Base-by-base conservation (phyloP, 2,113 vertebrate genomes). In the Rhinichthys klamathensis region DNA sequence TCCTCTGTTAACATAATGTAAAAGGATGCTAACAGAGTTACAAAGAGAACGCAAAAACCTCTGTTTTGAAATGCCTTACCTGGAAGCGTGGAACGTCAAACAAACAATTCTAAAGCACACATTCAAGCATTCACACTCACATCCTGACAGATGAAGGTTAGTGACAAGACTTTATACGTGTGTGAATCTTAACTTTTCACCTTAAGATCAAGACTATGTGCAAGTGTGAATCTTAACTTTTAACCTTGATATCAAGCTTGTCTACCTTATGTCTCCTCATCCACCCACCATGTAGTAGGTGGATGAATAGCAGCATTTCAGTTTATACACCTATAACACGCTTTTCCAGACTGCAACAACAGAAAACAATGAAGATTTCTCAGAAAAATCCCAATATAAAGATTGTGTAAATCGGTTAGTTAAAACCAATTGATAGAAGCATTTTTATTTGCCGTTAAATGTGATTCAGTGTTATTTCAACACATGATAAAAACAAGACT, bases 231-330 rank as follows among this genome's bases (percentile, higher is more conserved):
- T 83, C 81, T 72, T 83, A 73, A 72, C 65, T 72, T 72, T 72
- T 58, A 83, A 73, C 81, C 30, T 83, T 72, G 8, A 83, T 25
- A 72, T 56, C 51, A 38, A 58, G 67, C 81, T 56, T 8, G 27
- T 82, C 44, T 69, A 67, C 2, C 61, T 23, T 46, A 41, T 18
- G 41, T 81, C 38, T 80, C 35, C 35, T 65, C 60, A 25, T 38
- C 60, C 78, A 23, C 80, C 80, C 80, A 82, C 80, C 27, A 70
- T 82, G 46, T 44, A 54, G 63, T 69, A 63, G 80, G 80, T 54
- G 80, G 46, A 82, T 70, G 27, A 70, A 82, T 51, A 70, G 35
- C 80, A 67, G 27, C 35, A 21, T 46, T 58, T 32, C 49, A 38
- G 80, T 25, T 72, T 58, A 70, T 54, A 41, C 27, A 65, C 35